Evolutionary conservation across 2,797 vertebrate genomes (phyloP).

Genomic region (Peromyscus attwateri): DNA sequence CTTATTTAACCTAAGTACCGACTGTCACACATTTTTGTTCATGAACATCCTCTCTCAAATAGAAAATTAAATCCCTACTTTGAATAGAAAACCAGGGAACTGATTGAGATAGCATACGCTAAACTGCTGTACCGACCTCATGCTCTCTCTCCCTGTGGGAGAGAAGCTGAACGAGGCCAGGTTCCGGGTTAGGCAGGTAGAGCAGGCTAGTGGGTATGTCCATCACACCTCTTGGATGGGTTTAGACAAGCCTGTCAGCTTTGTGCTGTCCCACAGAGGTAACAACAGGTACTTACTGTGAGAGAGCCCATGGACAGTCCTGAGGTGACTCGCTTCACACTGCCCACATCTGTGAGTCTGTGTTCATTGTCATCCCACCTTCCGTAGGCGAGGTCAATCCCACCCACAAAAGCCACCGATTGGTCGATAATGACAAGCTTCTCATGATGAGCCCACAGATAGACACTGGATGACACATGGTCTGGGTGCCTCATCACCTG

Average conservation of each 20-base stretch:
- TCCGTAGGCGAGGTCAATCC: conserved; percentile 97
- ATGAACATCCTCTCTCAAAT: neutral
- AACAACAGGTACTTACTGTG: conserved; percentile 66
- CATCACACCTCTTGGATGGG: neutral
- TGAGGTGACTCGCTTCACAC: conserved; percentile 92
- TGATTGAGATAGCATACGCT: neutral
- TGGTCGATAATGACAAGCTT: conserved; percentile 97
- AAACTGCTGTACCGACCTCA: neutral
- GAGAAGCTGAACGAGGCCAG: neutral
- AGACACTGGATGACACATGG: conserved; percentile 96
- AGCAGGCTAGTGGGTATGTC: neutral
- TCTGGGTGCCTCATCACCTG: conserved; percentile 98
- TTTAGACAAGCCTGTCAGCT: neutral
- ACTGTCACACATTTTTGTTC: neutral
- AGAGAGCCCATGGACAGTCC: conserved; percentile 80
- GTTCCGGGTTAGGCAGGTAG: neutral
- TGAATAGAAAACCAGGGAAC: neutral
- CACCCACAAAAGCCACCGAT: conserved; percentile 96
- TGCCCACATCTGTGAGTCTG: conserved; percentile 96
- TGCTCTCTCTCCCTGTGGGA: neutral
- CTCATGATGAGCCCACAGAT: conserved; percentile 98
- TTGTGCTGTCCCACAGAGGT: neutral
- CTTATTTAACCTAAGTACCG: neutral
- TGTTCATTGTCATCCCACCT: conserved; percentile 97
- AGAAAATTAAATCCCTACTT: conserved; percentile 38